phyloP scores from a whole-genome alignment of 2,888 invertebrate species.

The Tinea pellionella region DNA sequence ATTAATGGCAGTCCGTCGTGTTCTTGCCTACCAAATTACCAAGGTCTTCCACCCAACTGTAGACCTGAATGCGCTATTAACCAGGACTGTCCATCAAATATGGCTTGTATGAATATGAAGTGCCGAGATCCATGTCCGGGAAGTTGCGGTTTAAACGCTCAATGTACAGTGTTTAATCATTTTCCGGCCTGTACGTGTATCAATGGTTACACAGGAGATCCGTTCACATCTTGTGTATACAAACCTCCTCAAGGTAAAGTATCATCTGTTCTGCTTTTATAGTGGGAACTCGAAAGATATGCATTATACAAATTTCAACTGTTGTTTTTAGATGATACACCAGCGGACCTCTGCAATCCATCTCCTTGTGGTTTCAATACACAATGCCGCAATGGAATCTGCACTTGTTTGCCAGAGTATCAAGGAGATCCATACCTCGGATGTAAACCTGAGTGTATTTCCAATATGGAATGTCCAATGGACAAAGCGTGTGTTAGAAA shows the following conservation, averaged over 20 bases:
- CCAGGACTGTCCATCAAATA: slow-evolving; percentile 76
- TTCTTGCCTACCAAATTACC: slow-evolving; percentile 72
- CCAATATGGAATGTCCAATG: slow-evolving; percentile 77
- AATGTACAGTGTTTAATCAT: slow-evolving; percentile 75
- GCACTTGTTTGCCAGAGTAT: slow-evolving; percentile 78
- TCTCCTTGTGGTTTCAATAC: slow-evolving; percentile 77
- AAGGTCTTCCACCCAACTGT: slow-evolving; percentile 79
- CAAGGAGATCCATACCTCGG: slow-evolving; percentile 79
- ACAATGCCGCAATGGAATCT: slow-evolving; percentile 73
- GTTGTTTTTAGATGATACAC: slow-evolving; percentile 18
- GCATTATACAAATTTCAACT: not conserved
- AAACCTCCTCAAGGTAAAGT: slow-evolving; percentile 51
- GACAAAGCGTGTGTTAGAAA: slow-evolving; percentile 78
- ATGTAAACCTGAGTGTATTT: slow-evolving; percentile 82
- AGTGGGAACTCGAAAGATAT: not conserved
- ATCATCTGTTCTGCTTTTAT: not conserved
- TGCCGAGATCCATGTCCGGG: slow-evolving; percentile 81
- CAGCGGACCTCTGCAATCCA: slow-evolving; percentile 76
- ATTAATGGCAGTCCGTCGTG: slow-evolving; percentile 73
- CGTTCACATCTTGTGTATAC: slow-evolving; percentile 74
- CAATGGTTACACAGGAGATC: slow-evolving; percentile 81
- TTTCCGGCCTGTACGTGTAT: slow-evolving; percentile 76
- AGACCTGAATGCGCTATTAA: slow-evolving; percentile 79
- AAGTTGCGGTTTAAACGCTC: slow-evolving; percentile 74
- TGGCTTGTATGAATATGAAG: slow-evolving; percentile 79